These are phyloP conservation scores for Notolepis coatsorum DNA, from an alignment of 2,797 vertebrate species.

Conservation along the genomic window DNA sequence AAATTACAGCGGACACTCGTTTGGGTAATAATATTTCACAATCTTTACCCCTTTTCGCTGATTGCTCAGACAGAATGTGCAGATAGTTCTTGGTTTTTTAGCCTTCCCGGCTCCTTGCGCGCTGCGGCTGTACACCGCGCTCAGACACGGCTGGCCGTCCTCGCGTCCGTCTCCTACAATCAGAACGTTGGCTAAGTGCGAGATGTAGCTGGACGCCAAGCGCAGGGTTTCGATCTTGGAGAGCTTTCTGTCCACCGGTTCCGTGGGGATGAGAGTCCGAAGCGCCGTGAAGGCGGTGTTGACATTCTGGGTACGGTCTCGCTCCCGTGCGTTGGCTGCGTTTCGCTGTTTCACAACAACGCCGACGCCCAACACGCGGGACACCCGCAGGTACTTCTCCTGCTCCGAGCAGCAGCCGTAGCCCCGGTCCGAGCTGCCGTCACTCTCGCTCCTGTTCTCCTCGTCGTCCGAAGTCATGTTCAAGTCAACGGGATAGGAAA, in stretches of 20 bases:
- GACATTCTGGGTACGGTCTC: conserved; percentile 91
- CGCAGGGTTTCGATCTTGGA: conserved; percentile 93
- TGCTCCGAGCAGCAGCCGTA: conserved; percentile 82
- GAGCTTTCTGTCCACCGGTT: conserved; percentile 89
- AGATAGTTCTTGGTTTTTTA: conserved; percentile 88
- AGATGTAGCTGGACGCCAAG: conserved; percentile 92
- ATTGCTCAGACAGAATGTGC: conserved; percentile 94
- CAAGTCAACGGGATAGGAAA: conserved; percentile 81
- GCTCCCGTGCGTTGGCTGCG: conserved; percentile 88
- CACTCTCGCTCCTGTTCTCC: conserved; percentile 87
- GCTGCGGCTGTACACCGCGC: conserved; percentile 72
- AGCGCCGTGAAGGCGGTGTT: conserved; percentile 91
- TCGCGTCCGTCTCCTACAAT: conserved; percentile 85
- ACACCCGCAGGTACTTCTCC: conserved; percentile 62
- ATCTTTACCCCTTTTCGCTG: conserved; percentile 89
- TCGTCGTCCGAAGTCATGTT: conserved; percentile 83
- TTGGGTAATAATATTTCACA: not conserved
- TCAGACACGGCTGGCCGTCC: conserved; percentile 88
- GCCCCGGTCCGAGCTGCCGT: conserved; percentile 86
- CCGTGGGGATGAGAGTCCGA: conserved; percentile 91
- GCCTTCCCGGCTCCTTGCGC: conserved; percentile 72
- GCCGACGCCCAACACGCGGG: conserved; percentile 55
- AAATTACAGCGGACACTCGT: not conserved
- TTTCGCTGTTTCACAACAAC: conserved; percentile 87
- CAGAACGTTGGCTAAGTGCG: conserved; percentile 90